Base-by-base conservation (phyloP, 1,140 invertebrate species). In the Drosophila varians region DNA sequence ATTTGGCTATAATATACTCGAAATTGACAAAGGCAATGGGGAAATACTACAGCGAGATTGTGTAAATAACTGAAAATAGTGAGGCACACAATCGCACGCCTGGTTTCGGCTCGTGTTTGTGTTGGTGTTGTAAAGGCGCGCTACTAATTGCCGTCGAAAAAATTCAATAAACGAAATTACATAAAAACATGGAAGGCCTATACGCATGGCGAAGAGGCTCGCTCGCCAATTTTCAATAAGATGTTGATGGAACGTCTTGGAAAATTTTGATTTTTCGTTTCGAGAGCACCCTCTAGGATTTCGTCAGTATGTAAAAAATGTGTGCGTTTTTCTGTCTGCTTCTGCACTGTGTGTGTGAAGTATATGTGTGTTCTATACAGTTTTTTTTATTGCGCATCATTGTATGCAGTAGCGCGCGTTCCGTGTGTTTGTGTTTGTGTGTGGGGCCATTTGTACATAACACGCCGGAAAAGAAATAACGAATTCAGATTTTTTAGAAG, bases 11-110 rank as follows among this genome's bases (percentile, higher is more conserved):
- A 38, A 52, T 61, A 58, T 65, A 34, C 48, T 64, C 16, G 31
- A 23, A 76, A 72, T 48, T 64, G 56, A 49, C 34, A 61, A 23
- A 58, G 31, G 31, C 54, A 14, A 49, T 34, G 16, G 53, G 68
- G 47, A 46, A 26, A 72, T 19, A 56, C 57, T 18, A 16, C 14
- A 52, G 52, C 71, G 40, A 18, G 57, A 82, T 66, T 87, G 82
- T 87, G 82, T 87, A 87, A 87, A 87, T 77, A 87, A 87, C 74
- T 82, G 77, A 87, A 87, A 77, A 86, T 77, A 75, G 60, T 77
- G 78, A 62, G 62, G 70, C 83, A 75, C 82, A 60, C 68, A 73
- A 26, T 47, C 47, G 56, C 60, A 71, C 46, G 53, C 42, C 25
- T 62, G 46, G 42, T 45, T 31, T 9, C 43, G 25, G 18, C 34